Evolutionary conservation across 2,888 invertebrate species (phyloP).

Genomic region (Platypus cylindrus): DNA sequence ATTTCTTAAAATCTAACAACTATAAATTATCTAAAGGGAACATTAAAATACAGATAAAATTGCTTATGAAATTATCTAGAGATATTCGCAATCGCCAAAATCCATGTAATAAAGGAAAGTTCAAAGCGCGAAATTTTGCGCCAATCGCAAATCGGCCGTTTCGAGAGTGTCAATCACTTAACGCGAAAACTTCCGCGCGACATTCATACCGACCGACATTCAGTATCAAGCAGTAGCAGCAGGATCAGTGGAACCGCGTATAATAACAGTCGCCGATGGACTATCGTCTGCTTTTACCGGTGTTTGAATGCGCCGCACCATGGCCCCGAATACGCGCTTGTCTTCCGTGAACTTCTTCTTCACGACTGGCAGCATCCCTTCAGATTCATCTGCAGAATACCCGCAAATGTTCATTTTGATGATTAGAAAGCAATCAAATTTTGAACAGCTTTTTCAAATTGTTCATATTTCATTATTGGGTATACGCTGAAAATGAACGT

Average conservation of each 20-base stretch:
- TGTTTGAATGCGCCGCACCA: constrained; percentile 25
- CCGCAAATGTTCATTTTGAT: constrained; percentile 8
- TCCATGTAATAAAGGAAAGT: no score
- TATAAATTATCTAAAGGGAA: no score
- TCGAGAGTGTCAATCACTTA: constrained; percentile 5
- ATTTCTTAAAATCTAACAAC: no score
- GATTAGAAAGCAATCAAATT: constrained; percentile 5
- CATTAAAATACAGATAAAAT: no score
- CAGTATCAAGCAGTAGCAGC: no score
- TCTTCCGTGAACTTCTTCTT: constrained; percentile 13
- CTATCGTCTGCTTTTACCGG: constrained; percentile 21
- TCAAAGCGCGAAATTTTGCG: no score
- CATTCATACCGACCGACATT: constrained; percentile 7
- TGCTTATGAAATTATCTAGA: no score
- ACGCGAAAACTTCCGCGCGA: constrained; percentile 12
- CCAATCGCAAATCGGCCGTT: no score
- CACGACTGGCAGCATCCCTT: constrained; percentile 13
- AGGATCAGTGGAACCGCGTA: constrained; percentile 17
- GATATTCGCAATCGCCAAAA: no score
- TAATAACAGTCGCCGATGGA: constrained; percentile 21
- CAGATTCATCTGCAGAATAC: constrained; percentile 14
- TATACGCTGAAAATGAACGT: no score
- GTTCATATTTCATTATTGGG: no score
- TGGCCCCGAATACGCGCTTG: constrained; percentile 21
- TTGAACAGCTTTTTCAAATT: constrained; percentile 1